Evolutionary conservation across 2,113 vertebrate genomes (phyloP).

Genomic region (Callithrix jacchus): DNA sequence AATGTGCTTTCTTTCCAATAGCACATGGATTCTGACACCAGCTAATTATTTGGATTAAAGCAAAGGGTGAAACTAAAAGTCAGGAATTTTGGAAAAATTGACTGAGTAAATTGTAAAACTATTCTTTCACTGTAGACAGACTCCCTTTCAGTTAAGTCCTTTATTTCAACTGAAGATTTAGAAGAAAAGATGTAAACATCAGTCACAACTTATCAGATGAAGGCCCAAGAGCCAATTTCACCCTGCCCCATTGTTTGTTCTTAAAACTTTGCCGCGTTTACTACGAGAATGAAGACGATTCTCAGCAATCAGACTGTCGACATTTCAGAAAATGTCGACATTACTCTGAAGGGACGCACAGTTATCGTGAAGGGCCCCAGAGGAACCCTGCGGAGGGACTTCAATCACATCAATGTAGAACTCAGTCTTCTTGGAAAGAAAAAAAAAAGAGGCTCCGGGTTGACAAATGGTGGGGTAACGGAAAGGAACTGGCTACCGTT

Average conservation of each 20-base stretch:
- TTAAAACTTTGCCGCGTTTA: background rate
- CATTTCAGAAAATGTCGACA: no score
- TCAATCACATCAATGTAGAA: no score
- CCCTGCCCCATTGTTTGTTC: background rate
- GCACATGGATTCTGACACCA: background rate
- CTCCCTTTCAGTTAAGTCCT: background rate
- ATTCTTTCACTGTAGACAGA: background rate
- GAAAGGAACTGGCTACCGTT: no score
- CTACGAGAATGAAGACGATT: no score
- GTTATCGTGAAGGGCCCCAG: no score
- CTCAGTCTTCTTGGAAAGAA: no score
- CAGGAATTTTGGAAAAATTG: background rate
- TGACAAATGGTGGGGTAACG: no score
- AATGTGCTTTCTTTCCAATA: background rate
- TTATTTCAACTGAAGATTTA: background rate
- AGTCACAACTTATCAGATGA: background rate
- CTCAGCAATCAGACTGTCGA: no score
- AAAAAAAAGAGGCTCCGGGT: no score
- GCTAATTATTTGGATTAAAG: background rate
- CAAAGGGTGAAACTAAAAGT: background rate
- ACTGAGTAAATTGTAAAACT: background rate
- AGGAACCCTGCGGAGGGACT: no score
- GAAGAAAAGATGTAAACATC: background rate
- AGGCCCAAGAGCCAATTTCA: background rate
- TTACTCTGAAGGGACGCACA: no score